Conservation (phyloP, 2,888 invertebrate genomes). For the Carterocephalus palaemon region DNA sequence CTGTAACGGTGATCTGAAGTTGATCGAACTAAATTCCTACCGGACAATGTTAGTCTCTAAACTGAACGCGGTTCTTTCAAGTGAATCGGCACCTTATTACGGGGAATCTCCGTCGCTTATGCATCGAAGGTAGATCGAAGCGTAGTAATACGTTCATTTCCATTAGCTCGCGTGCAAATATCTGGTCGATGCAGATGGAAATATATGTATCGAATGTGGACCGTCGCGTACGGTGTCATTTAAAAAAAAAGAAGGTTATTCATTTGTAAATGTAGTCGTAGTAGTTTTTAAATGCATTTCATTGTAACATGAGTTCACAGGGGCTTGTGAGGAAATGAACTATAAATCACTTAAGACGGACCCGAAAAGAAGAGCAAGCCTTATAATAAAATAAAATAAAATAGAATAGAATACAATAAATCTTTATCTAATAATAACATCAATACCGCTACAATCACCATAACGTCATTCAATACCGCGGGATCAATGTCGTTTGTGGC, state of each 20-base stretch:
- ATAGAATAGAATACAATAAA: too few species aligned
- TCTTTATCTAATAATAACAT: too few species aligned
- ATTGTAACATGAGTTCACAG: too few species aligned
- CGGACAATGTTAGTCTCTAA: neutral
- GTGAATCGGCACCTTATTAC: constrained; percentile 1
- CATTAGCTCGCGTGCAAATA: constrained; percentile 19
- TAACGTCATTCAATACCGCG: neutral
- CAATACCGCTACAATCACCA: neutral
- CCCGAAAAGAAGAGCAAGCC: too few species aligned
- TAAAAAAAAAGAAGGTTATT: neutral
- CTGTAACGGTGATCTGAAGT: neutral
- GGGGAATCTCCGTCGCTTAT: constrained; percentile 8
- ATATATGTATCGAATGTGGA: constrained; percentile 7
- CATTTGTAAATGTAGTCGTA: too few species aligned
- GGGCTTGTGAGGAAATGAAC: too few species aligned
- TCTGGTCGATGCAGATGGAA: constrained; percentile 11
- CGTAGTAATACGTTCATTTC: constrained; percentile 12
- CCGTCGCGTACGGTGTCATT: neutral
- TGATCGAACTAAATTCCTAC: constrained; percentile 4
- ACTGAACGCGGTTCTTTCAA: neutral
- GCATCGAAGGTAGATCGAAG: constrained; percentile 5
- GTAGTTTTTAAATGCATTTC: too few species aligned
- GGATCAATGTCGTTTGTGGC: neutral
- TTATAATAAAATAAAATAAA: too few species aligned
- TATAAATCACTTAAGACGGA: too few species aligned